phyloP scores from a whole-genome alignment of 30 jellyfish, hydroid and myxozoan species.

The Morbakka virulenta region DNA sequence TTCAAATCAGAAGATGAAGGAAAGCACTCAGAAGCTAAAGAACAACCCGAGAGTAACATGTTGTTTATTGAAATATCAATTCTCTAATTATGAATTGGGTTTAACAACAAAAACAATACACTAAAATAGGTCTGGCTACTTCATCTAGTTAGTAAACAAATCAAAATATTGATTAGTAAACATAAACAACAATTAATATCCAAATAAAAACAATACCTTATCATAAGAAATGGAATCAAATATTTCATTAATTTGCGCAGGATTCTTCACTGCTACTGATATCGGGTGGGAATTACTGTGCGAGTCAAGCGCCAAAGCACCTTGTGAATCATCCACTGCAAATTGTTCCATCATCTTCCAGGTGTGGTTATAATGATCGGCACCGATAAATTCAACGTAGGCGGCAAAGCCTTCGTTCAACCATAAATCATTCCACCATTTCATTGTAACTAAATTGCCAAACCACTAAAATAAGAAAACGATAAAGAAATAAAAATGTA shows the following conservation, averaged over 20 bases:
- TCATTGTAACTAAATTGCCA: slow-evolving; percentile 66
- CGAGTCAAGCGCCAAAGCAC: slow-evolving; percentile 63
- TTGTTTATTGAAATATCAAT: too few relatives aligned
- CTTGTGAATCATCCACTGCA: slow-evolving; percentile 41
- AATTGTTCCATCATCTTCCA: slow-evolving; percentile 96
- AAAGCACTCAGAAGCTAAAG: too few relatives aligned
- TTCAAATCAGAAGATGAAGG: too few relatives aligned
- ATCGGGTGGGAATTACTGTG: slow-evolving; percentile 86
- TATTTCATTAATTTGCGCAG: slow-evolving; percentile 66
- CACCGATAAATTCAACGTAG: slow-evolving; percentile 68
- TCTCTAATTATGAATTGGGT: too few relatives aligned
- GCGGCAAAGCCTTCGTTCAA: slow-evolving; percentile 94
- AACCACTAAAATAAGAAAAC: slow-evolving; percentile 64
- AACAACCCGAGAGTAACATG: too few relatives aligned
- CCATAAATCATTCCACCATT: too few relatives aligned
- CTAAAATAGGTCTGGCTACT: too few relatives aligned
- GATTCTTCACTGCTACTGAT: slow-evolving; percentile 80
- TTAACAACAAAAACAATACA: too few relatives aligned
- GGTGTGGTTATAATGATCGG: slow-evolving; percentile 31
- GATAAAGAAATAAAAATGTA: too few relatives aligned
- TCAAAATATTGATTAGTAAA: too few relatives aligned
- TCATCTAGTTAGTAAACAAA: too few relatives aligned
- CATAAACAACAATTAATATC: neutral
- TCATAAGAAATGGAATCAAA: slow-evolving; percentile 86
- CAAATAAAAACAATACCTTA: slow-evolving; percentile 44